These are phyloP conservation scores for Boloria euphrosyne DNA, from an alignment of 2,888 invertebrate genomes.

Conservation along the genomic window DNA sequence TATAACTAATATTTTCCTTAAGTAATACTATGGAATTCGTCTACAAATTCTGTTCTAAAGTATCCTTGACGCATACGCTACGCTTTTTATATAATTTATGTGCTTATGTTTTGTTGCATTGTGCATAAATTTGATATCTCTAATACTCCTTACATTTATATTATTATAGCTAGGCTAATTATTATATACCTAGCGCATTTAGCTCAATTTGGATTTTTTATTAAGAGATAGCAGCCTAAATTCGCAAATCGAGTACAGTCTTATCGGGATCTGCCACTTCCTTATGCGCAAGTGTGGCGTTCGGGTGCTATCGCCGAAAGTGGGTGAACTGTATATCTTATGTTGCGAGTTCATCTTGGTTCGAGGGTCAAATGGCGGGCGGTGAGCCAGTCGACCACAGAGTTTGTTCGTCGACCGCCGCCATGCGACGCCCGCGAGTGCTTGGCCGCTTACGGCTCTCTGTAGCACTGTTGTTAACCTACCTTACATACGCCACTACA, in stretches of 20 bases:
- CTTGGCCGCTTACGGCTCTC: constrained; percentile 43
- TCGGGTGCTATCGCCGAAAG: constrained; percentile 69
- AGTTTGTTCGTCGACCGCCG: constrained; percentile 56
- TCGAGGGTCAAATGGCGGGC: constrained; percentile 69
- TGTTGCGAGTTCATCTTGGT: constrained; percentile 65
- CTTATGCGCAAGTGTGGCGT: constrained; percentile 55
- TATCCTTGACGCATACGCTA: too few species aligned
- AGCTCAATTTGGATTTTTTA: neutral
- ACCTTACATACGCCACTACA: constrained; percentile 20
- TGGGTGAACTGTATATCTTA: constrained; percentile 76
- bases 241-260: constrained; percentile 38
- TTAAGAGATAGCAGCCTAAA: constrained; percentile 29
- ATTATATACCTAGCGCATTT: too few species aligned
- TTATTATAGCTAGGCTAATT: too few species aligned
- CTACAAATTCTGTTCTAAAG: too few species aligned
- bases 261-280: constrained; percentile 54
- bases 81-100: too few species aligned
- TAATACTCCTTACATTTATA: too few species aligned
- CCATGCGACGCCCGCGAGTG: constrained; percentile 60
- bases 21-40: too few species aligned
- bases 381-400: constrained; percentile 62
- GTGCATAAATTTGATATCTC: too few species aligned
- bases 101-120: too few species aligned
- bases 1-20: neutral
- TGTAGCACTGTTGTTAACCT: constrained; percentile 26